These are phyloP conservation scores for Sandelia bainsii DNA, from an alignment of 2,797 vertebrate genomes.

Conservation along the genomic window DNA sequence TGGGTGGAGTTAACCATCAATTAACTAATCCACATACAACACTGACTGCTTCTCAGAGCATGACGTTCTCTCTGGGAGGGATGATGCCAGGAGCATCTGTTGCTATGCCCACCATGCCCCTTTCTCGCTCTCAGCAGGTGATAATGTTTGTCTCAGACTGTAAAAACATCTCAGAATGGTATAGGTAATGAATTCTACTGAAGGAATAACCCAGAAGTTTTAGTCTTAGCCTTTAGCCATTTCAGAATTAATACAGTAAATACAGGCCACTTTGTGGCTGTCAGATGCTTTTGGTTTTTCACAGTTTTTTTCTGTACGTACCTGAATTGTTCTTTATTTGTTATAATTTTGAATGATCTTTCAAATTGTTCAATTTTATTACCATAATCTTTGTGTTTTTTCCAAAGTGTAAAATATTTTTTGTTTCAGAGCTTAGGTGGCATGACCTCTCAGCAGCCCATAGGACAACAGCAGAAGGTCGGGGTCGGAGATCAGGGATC, in stretches of 20 bases:
- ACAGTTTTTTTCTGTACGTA: too few relatives aligned
- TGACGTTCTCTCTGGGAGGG: slow-evolving; percentile 93
- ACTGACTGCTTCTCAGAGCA: slow-evolving; percentile 93
- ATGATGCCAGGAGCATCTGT: slow-evolving; percentile 65
- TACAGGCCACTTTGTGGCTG: too few relatives aligned
- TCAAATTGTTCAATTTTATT: background rate
- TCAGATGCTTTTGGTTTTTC: too few relatives aligned
- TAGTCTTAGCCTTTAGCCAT: too few relatives aligned
- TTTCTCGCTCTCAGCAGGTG: slow-evolving; percentile 82
- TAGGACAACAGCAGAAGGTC: slow-evolving; percentile 88
- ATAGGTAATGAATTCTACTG: background rate
- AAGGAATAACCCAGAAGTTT: background rate
- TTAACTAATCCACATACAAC: slow-evolving; percentile 81
- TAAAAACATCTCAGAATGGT: background rate
- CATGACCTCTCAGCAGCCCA: slow-evolving; percentile 77
- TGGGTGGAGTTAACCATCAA: slow-evolving; percentile 86
- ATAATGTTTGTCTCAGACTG: background rate
- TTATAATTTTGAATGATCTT: background rate
- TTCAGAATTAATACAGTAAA: too few relatives aligned
- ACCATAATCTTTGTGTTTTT: slow-evolving; percentile 7
- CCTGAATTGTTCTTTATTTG: background rate
- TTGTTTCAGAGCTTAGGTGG: slow-evolving; percentile 86
- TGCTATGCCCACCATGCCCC: slow-evolving; percentile 65
- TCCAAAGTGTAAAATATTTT: slow-evolving; percentile 2
- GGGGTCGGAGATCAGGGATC: slow-evolving; percentile 85